Percentiles rank a stretch among this genome's conserved stretches.
phyloP scores from a whole-genome alignment of 2,888 invertebrate species.

The Ophion slaviceki region DNA sequence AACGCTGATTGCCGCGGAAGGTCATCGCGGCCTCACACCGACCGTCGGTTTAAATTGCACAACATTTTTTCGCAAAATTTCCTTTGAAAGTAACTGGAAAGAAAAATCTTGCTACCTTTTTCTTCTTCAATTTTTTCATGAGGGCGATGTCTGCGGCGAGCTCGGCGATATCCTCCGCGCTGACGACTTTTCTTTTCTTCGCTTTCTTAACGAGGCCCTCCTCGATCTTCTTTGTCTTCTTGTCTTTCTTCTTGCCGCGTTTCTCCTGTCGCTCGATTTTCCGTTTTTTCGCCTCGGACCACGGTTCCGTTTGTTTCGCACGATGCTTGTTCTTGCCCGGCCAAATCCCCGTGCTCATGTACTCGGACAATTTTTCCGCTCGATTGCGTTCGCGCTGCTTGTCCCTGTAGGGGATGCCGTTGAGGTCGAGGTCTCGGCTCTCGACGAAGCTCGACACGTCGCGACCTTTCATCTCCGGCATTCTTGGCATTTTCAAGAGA shows the following conservation, averaged over 20 bases:
- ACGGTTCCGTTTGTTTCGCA: constrained; percentile 88
- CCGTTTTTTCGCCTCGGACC: constrained; percentile 91
- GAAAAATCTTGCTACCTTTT: constrained; percentile 85
- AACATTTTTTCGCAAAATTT: no score
- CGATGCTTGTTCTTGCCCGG: constrained; percentile 87
- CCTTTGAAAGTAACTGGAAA: background rate
- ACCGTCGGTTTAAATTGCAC: no score
- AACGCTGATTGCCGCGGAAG: no score
- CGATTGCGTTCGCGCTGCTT: constrained; percentile 91
- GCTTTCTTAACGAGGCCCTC: constrained; percentile 76
- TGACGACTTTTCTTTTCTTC: constrained; percentile 85
- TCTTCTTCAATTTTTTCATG: constrained; percentile 93
- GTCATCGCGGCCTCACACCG: no score
- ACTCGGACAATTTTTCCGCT: constrained; percentile 89
- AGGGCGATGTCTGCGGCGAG: constrained; percentile 92
- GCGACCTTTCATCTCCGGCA: constrained; percentile 95
- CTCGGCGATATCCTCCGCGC: constrained; percentile 90
- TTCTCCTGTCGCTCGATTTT: constrained; percentile 88
- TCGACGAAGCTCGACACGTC: constrained; percentile 85
- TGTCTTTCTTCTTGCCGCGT: constrained; percentile 87
- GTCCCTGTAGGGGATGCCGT: constrained; percentile 91
- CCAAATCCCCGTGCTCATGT: constrained; percentile 91
- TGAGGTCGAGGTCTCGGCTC: constrained; percentile 87
- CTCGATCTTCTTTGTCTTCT: constrained; percentile 84
- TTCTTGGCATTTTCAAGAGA: constrained; percentile 94